These are phyloP conservation scores for Synanthedon andrenaeformis DNA, from an alignment of 2,888 invertebrate species.

Conservation along the genomic window DNA sequence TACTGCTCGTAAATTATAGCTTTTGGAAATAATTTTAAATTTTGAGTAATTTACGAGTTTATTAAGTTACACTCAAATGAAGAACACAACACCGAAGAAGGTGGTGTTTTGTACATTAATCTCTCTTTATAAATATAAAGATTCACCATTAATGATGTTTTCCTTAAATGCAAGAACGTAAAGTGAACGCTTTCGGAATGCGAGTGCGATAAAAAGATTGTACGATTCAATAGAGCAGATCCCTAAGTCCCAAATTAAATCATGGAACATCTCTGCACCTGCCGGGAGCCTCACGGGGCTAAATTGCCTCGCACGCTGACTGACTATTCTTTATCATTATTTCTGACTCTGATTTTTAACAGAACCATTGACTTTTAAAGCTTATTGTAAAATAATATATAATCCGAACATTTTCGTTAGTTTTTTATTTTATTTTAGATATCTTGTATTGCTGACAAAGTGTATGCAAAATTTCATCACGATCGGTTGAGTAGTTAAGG, in stretches of 20 bases:
- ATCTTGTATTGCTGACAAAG: no score
- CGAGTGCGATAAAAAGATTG: slow-evolving; percentile 52
- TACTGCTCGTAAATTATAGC: no score
- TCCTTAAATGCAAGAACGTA: background rate
- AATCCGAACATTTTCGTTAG: no score
- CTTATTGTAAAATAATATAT: background rate
- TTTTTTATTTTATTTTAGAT: no score
- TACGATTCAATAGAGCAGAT: slow-evolving; percentile 60
- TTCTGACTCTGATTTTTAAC: slow-evolving; percentile 29
- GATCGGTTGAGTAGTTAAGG: no score
- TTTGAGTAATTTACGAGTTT: no score
- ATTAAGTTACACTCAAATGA: no score
- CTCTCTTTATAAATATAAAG: no score
- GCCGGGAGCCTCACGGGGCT: slow-evolving; percentile 43
- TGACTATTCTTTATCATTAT: slow-evolving; percentile 52
- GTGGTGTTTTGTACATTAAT: no score
- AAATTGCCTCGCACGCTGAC: slow-evolving; percentile 32
- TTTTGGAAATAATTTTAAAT: no score
- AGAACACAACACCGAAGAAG: no score
- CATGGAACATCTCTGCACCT: slow-evolving; percentile 66
- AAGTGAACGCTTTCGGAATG: slow-evolving; percentile 28
- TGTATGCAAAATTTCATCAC: no score
- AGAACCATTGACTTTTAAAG: background rate
- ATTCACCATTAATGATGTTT: background rate
- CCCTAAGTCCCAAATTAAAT: slow-evolving; percentile 70